Conservation (phyloP, 2,888 invertebrate genomes). For the Terebella lapidaria region DNA sequence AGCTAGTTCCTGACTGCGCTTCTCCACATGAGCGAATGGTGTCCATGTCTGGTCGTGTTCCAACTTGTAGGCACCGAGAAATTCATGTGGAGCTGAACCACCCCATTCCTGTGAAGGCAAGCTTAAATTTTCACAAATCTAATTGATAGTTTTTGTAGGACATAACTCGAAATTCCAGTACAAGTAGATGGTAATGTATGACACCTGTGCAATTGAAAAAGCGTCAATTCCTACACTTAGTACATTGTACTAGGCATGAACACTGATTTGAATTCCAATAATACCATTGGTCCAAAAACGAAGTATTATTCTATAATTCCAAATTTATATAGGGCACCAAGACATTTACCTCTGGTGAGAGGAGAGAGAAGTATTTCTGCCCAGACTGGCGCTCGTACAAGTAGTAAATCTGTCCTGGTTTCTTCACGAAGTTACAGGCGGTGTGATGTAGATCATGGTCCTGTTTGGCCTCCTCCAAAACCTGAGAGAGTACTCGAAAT, state of each 20-base stretch:
- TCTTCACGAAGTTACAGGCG: conserved; percentile 71
- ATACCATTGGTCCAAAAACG: too few relatives aligned
- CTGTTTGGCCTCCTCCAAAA: conserved; percentile 53
- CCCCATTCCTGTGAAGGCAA: conserved; percentile 71
- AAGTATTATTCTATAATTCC: too few relatives aligned
- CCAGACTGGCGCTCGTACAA: conserved; percentile 65
- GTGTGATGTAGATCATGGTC: conserved; percentile 64
- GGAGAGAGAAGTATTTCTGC: conserved; percentile 69
- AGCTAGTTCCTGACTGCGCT: conserved; percentile 33
- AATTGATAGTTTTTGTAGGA: not conserved
- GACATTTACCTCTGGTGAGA: conserved; percentile 68
- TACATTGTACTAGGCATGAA: too few relatives aligned
- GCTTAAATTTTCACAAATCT: not conserved
- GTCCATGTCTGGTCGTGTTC: conserved; percentile 72
- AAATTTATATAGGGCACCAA: too few relatives aligned
- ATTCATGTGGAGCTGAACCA: conserved; percentile 60
- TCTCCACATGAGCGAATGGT: conserved; percentile 53
- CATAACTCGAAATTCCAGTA: not conserved
- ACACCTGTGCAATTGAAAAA: too few relatives aligned
- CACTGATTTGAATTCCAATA: too few relatives aligned
- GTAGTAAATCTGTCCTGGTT: conserved; percentile 68
- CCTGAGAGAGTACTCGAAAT: conserved; percentile 32
- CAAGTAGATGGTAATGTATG: not conserved
- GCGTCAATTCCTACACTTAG: too few relatives aligned
- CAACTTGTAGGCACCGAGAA: conserved; percentile 65